Evolutionary conservation across 1,140 invertebrate species (phyloP).

Genomic region (Antheraea pernyi): DNA sequence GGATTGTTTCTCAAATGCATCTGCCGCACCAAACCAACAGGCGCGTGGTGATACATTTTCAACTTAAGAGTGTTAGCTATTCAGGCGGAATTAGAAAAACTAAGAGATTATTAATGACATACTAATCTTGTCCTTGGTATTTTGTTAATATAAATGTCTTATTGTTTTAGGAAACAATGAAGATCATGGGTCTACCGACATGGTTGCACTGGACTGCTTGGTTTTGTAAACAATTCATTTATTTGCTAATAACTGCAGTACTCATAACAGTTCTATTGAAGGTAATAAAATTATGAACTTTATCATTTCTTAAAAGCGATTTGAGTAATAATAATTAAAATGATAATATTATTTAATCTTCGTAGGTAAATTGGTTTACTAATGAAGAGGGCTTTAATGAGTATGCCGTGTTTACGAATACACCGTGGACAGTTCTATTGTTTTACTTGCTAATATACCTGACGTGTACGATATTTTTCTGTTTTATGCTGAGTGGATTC

Average conservation of each 20-base stretch:
- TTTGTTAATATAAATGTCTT: background rate
- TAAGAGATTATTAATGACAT: background rate
- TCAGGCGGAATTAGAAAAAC: too few species aligned
- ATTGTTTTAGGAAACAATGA: slow-evolving; percentile 83
- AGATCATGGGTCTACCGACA: slow-evolving; percentile 91
- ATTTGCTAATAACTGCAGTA: slow-evolving; percentile 81
- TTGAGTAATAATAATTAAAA: slow-evolving; percentile 1
- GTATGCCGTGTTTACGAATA: slow-evolving; percentile 79
- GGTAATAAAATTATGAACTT: slow-evolving; percentile 32
- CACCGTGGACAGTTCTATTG: slow-evolving; percentile 80
- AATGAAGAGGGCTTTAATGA: slow-evolving; percentile 63
- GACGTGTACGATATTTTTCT: slow-evolving; percentile 81
- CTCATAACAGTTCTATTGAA: slow-evolving; percentile 79
- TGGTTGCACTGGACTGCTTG: slow-evolving; percentile 93
- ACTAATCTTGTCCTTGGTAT: background rate
- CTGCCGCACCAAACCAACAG: too few species aligned
- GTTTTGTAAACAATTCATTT: slow-evolving; percentile 88
- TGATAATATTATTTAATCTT: slow-evolving; percentile 15
- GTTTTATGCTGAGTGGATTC: slow-evolving; percentile 85
- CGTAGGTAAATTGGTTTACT: slow-evolving; percentile 73
- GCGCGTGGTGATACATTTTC: too few species aligned
- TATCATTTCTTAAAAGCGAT: background rate
- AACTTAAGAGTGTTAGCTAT: too few species aligned
- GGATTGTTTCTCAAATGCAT: too few species aligned
- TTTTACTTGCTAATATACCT: slow-evolving; percentile 81